A percentile compares a stretch with the other conserved stretches of the same genome.
phyloP scores from a whole-genome alignment of 2,797 vertebrate genomes.

The Notamacropus eugenii region DNA sequence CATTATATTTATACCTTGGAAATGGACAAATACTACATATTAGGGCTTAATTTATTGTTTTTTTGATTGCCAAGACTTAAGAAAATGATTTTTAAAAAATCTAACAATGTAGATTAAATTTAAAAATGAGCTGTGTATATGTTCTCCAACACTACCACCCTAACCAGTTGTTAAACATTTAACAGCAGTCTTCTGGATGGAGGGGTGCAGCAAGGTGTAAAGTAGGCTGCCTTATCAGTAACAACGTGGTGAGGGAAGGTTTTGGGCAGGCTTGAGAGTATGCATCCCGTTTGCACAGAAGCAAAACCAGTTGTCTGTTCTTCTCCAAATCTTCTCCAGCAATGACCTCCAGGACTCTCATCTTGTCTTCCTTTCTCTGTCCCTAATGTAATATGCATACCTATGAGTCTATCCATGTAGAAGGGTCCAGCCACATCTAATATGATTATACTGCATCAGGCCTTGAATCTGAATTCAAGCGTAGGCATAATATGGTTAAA shows the following conservation, averaged over 20 bases:
- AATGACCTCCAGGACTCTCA: neutral
- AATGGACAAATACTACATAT: neutral
- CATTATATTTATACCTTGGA: neutral
- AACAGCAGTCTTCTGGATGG: neutral
- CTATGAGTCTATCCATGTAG: neutral
- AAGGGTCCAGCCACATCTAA: neutral
- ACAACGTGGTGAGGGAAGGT: neutral
- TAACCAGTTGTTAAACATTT: neutral
- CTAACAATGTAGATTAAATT: neutral
- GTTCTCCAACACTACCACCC: neutral
- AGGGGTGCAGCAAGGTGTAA: neutral
- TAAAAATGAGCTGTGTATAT: neutral
- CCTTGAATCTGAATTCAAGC: neutral
- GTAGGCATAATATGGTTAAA: neutral
- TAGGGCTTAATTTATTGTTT: neutral
- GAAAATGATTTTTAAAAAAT: neutral
- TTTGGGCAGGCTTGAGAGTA: neutral
- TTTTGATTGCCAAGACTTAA: neutral
- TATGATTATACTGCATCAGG: slow-evolving; percentile 1
- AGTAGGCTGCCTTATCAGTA: neutral
- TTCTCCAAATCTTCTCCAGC: neutral
- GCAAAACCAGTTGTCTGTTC: neutral
- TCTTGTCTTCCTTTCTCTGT: neutral
- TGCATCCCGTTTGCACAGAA: neutral
- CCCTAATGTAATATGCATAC: slow-evolving; percentile 1